Evolutionary conservation across 2,888 invertebrate species (phyloP).

Genomic region (Oscheius sp.): DNA sequence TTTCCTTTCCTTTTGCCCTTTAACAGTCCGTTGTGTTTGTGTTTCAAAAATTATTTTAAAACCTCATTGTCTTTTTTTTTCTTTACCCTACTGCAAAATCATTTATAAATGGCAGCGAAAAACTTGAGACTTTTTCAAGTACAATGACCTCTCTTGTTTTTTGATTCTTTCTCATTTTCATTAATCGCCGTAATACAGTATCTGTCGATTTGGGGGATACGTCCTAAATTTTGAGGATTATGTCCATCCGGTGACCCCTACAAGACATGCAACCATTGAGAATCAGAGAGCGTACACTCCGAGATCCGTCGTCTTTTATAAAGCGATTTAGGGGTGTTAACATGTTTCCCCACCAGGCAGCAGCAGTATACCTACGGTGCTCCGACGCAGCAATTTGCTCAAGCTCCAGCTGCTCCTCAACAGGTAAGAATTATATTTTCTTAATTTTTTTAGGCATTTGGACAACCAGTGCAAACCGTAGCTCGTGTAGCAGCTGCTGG

Average conservation of each 20-base stretch:
- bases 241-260: conserved; percentile 12
- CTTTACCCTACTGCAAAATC: too few species aligned
- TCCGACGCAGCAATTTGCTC: conserved; percentile 49
- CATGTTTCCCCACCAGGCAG: conserved; percentile 51
- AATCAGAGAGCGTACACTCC: conserved; percentile 4
- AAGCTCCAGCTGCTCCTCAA: conserved; percentile 24
- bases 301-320: background rate
- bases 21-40: too few species aligned
- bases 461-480: conserved; percentile 32
- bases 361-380: conserved; percentile 49
- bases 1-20: too few species aligned
- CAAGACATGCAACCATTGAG: conserved; percentile 15
- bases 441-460: background rate
- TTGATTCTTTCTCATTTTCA: background rate
- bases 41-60: too few species aligned
- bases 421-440: background rate
- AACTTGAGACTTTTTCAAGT: background rate
- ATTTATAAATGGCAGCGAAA: too few species aligned
- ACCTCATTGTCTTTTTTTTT: too few species aligned
- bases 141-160: background rate
- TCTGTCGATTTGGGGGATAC: background rate
- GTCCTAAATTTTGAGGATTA: conserved; percentile 22
- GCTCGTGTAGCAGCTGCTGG: conserved; percentile 57
- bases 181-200: background rate
- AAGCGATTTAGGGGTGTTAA: conserved; percentile 24